Conservation (phyloP, 2,797 vertebrate species). For the Neomorphus geoffroyi region DNA sequence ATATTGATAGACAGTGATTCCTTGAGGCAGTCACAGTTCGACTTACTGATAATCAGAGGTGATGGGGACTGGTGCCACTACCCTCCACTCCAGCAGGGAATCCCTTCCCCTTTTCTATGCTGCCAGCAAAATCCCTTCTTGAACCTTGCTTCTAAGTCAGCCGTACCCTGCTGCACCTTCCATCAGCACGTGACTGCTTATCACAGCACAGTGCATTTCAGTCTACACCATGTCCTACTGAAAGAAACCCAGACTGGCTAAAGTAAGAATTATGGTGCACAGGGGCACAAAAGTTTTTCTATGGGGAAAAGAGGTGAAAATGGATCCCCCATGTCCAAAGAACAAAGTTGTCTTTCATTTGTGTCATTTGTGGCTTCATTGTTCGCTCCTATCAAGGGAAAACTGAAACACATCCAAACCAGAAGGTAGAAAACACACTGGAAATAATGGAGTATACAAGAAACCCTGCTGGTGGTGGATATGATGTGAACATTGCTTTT, state of each 20-base stretch:
- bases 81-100: not conserved
- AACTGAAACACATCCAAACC: not conserved
- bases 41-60: not conserved
- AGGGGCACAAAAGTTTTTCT: not conserved
- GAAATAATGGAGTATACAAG: not conserved
- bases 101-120: not conserved
- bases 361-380: fast-evolving
- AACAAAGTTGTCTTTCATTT: not conserved
- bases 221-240: fast-evolving
- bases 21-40: not conserved
- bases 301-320: not conserved
- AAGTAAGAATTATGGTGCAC: not conserved
- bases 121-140: not conserved
- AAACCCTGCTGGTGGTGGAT: not conserved
- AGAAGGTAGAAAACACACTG: not conserved
- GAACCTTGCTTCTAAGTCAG: not conserved
- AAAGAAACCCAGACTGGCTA: not conserved
- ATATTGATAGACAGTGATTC: not conserved
- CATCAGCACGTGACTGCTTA: not conserved
- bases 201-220: fast-evolving
- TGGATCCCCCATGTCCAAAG: fast-evolving
- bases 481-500: not conserved
- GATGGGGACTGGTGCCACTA: not conserved
- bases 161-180: fast-evolving
- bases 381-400: not conserved